Evolutionary conservation across 2,113 vertebrate species (phyloP).

Genomic region (Tauraco erythrolophus): DNA sequence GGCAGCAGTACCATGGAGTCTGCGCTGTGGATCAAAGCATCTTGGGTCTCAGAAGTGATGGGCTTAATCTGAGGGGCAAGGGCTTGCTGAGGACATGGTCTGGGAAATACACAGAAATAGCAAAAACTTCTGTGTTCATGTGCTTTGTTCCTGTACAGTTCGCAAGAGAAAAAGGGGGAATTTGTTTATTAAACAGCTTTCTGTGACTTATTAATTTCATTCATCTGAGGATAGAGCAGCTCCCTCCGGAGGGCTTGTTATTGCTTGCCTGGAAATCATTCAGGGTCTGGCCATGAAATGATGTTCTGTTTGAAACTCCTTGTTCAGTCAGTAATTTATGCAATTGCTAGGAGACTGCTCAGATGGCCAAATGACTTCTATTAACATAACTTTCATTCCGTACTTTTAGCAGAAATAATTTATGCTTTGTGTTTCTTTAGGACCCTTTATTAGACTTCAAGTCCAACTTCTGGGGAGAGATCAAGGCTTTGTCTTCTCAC

Average conservation of each 20-base stretch:
- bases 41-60: background rate
- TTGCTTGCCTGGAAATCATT: conserved; percentile 11
- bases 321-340: conserved; percentile 39
- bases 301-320: conserved; percentile 9
- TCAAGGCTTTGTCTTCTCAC: background rate
- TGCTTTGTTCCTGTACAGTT: background rate
- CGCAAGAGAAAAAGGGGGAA: background rate
- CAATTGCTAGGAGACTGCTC: conserved; percentile 15
- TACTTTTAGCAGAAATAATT: conserved; percentile 16
- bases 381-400: conserved; percentile 44
- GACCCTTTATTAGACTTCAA: background rate
- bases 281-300: background rate
- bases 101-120: conserved; percentile 1
- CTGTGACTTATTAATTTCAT: background rate
- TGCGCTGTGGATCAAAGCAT: background rate
- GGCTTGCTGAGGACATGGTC: background rate
- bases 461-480: background rate
- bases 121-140: background rate
- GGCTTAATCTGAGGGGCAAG: background rate
- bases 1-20: background rate
- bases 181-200: conserved; percentile 37
- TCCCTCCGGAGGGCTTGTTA: background rate
- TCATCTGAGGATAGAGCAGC: background rate
- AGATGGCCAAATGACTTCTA: conserved; percentile 18
- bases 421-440: background rate